These are phyloP conservation scores for Drosophila novamexicana DNA, from an alignment of 1,140 invertebrate genomes.

Conservation along the genomic window DNA sequence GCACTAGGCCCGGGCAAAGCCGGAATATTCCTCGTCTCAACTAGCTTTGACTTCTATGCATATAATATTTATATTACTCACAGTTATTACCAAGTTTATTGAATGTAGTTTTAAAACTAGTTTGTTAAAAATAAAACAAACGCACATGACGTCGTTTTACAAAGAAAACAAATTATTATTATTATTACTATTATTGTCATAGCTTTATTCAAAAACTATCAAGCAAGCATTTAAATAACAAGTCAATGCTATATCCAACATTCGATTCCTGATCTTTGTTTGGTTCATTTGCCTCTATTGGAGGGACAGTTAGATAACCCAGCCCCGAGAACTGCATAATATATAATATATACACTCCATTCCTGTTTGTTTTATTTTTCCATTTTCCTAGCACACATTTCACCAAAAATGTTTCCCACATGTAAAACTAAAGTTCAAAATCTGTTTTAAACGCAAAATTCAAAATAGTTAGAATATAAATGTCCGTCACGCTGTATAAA, in stretches of 20 bases:
- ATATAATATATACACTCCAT: not conserved
- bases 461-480: no score
- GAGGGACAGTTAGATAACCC: no score
- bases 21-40: not conserved
- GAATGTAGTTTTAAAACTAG: not conserved
- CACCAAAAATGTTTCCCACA: not conserved
- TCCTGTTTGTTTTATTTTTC: not conserved
- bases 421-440: no score
- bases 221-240: no score
- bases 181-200: no score
- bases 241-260: no score
- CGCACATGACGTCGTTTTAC: not conserved
- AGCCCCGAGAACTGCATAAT: not conserved
- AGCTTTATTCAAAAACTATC: no score
- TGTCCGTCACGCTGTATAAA: no score
- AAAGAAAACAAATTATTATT: no score
- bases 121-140: not conserved
- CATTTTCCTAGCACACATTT: not conserved
- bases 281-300: no score
- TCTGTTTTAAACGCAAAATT: no score
- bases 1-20: not conserved
- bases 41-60: not conserved
- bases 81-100: not conserved
- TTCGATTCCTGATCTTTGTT: no score
- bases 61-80: slow-evolving; percentile 1